These are phyloP conservation scores for Cephus cinctus DNA, from an alignment of 1,140 invertebrate species.

Conservation along the genomic window DNA sequence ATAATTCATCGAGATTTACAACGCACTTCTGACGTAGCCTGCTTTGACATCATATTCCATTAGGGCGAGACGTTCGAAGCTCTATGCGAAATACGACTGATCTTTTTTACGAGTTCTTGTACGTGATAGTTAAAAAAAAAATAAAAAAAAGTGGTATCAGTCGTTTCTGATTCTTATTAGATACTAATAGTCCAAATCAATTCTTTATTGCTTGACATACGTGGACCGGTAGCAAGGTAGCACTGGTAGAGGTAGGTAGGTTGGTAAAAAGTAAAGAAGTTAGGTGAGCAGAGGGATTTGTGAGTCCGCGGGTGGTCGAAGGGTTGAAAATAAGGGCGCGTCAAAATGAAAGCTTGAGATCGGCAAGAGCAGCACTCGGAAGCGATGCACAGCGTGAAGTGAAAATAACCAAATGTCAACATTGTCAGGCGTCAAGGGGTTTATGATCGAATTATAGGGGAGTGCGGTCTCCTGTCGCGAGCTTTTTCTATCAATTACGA, in stretches of 20 bases:
- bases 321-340: slow-evolving; percentile 10
- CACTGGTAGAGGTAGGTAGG: background rate
- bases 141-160: no score
- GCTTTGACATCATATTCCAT: slow-evolving; percentile 54
- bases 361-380: slow-evolving; percentile 19
- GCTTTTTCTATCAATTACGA: slow-evolving; percentile 36
- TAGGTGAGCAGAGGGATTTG: no score
- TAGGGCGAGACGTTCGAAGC: slow-evolving; percentile 28
- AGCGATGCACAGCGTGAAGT: slow-evolving; percentile 38
- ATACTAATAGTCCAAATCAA: no score
- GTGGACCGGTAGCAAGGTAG: no score
- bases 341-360: slow-evolving; percentile 15
- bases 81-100: slow-evolving; percentile 17
- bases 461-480: slow-evolving; percentile 29
- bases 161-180: no score
- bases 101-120: slow-evolving; percentile 37
- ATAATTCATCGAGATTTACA: slow-evolving; percentile 55
- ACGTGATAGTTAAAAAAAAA: slow-evolving; percentile 20
- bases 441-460: slow-evolving; percentile 48
- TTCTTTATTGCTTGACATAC: no score
- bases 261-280: background rate
- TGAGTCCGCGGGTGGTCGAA: slow-evolving; percentile 35
- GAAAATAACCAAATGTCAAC: slow-evolving; percentile 50
- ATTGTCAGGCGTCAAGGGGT: slow-evolving; percentile 42
- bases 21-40: slow-evolving; percentile 20